Evolutionary conservation across 1,140 invertebrate species (phyloP), one percentile per base, ranked within the genome.

Genomic region (Diachasmimorpha longicaudata): DNA sequence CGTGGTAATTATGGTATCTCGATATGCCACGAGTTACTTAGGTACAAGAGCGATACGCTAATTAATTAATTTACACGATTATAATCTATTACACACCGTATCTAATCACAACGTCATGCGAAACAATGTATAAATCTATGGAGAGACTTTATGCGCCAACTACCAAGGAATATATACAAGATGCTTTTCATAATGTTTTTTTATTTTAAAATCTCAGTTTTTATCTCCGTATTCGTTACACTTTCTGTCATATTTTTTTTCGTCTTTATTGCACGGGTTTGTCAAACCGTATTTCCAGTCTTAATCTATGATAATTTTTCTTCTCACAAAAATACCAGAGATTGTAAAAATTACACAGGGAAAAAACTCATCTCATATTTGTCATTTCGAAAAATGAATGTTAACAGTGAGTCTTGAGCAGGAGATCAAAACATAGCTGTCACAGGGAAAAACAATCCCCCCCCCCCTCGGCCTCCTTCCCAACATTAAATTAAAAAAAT

Each of bases 71-170:
- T 69, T 39, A 69, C 37, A 69, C 25, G 1, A 66, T 31, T 66
- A 66, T 73, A 72, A 70, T 69, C 72, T 78, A 79, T 79, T 11
- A 74, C 74, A 79, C 77, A 82, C 42, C 68, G 77, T 77, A 79
- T 78, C 77, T 81, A 80, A 81, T 80, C 79, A 82, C 79, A 81
- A 81, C 80, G 79, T 76, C 75, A 79, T 79, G 78, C 74, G 76
- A 73, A 82, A 78, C 55, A 76, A 78, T 74, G 70, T 75, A 72
- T 77, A 79, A 52, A 75, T 67, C 69, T 71, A 75, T 63, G 73
- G 58, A 74, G 70, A 75, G 44, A 52, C 63, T n/a, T 75, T 75
- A 66, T 67, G 8, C 37, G 13, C 31, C 31, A 31, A 2, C 36
- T 73, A 42, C 19, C 44, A 74, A 74, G 19, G 11, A 71, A 46